A percentile compares a stretch with the other conserved stretches of the same genome.
These are phyloP conservation scores for Campopleginae sp. DNA, from an alignment of 2,888 invertebrate genomes.

Conservation along the genomic window DNA sequence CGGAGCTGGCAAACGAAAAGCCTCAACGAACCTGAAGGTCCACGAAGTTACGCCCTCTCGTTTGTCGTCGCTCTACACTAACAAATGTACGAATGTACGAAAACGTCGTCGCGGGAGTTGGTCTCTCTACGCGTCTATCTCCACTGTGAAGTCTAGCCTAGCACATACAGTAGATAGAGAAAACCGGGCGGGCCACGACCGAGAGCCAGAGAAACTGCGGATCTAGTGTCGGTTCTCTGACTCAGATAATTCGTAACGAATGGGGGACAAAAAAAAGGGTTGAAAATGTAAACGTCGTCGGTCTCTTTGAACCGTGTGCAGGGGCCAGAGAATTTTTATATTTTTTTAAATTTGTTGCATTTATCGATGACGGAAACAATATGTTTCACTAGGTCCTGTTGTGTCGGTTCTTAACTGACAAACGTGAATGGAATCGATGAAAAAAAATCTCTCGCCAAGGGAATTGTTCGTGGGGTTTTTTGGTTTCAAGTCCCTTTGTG, in stretches of 20 bases:
- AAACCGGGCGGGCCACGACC: conserved; percentile 45
- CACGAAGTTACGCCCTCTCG: not conserved
- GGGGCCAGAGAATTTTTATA: not conserved
- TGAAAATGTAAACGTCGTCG: conserved; percentile 39
- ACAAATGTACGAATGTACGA: conserved; percentile 2
- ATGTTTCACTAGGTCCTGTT: not conserved
- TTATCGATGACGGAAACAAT: not conserved
- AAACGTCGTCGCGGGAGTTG: conserved; percentile 49
- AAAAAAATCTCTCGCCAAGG: not conserved
- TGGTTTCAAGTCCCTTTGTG: not conserved
- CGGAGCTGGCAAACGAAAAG: conserved; percentile 13
- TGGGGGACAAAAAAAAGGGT: conserved; percentile 59
- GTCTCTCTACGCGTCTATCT: conserved; percentile 67
- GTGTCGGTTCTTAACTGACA: not conserved
- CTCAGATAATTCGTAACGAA: conserved; percentile 71
- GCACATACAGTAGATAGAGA: conserved; percentile 65
- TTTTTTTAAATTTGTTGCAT: not conserved
- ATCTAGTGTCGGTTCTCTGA: conserved; percentile 32
- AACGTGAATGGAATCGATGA: not conserved
- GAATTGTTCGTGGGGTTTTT: not conserved
- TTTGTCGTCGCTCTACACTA: not conserved
- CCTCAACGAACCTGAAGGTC: not conserved
- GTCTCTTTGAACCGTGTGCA: conserved; percentile 13
- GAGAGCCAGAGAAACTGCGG: conserved; percentile 50
- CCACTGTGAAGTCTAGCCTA: conserved; percentile 74